Evolutionary conservation across 2,888 invertebrate genomes (phyloP).

Genomic region (Drosophila limbata): DNA sequence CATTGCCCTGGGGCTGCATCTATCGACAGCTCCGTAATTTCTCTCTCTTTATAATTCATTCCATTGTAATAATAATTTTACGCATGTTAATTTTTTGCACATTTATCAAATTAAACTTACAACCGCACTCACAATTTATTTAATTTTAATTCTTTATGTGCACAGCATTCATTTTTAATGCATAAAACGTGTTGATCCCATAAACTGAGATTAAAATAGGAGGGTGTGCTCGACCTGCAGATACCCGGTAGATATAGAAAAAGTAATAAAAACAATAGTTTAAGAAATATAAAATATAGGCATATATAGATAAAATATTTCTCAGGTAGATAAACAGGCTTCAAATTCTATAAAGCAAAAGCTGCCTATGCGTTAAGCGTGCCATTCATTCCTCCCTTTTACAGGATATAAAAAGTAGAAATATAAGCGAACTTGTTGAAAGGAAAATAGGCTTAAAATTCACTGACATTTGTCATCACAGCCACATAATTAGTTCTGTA

Average conservation of each 20-base stretch:
- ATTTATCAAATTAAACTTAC: constrained; percentile 51
- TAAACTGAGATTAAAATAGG: constrained; percentile 9
- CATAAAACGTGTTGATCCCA: constrained; percentile 27
- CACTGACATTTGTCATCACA: constrained; percentile 34
- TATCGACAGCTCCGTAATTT: constrained; percentile 1
- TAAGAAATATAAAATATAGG: constrained; percentile 2
- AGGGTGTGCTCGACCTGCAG: neutral
- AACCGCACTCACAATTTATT: constrained; percentile 51
- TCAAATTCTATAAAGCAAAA: neutral
- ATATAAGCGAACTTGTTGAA: neutral
- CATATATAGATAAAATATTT: too few species aligned
- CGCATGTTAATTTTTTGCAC: constrained; percentile 55
- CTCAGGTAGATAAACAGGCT: too few species aligned
- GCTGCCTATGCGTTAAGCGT: too few species aligned
- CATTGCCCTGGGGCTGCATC: neutral
- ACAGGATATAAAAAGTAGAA: constrained; percentile 10
- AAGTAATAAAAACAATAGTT: neutral
- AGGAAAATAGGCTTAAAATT: constrained; percentile 21
- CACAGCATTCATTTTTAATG: constrained; percentile 39
- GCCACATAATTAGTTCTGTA: constrained; percentile 46
- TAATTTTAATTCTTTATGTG: constrained; percentile 60
- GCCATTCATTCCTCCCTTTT: neutral
- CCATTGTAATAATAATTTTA: constrained; percentile 41
- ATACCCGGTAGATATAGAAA: neutral
- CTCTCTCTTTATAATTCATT: constrained; percentile 8